Evolutionary conservation across 2,113 vertebrate genomes (phyloP).

Genomic region (Periophthalmodon schlosseri): DNA sequence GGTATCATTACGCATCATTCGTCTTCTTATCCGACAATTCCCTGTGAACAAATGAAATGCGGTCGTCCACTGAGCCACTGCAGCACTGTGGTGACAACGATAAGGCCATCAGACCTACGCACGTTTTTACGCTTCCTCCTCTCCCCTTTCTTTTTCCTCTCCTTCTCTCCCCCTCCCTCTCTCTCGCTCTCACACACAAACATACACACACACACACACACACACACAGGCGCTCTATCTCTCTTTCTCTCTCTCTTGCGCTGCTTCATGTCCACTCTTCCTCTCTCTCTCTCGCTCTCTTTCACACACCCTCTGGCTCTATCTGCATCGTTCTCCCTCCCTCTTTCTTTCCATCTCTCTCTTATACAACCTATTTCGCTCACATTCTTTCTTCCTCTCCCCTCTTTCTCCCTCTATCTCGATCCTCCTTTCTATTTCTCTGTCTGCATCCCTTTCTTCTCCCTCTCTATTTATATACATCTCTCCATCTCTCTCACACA

Average conservation of each 20-base stretch:
- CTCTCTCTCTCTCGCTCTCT: too few species aligned
- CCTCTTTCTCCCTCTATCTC: neutral
- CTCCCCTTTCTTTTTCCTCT: conserved; percentile 13
- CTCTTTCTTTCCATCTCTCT: neutral
- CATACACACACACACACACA: too few species aligned
- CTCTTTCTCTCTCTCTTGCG: neutral
- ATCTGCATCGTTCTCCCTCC: neutral
- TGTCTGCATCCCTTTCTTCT: neutral
- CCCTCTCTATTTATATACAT: too few species aligned
- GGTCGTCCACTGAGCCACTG: conserved; percentile 55
- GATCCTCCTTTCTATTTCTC: neutral
- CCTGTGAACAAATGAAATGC: conserved; percentile 77
- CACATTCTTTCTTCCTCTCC: neutral
- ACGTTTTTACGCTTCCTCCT: conserved; percentile 49
- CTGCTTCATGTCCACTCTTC: neutral
- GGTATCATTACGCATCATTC: conserved; percentile 73
- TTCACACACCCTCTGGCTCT: neutral
- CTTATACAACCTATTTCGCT: neutral
- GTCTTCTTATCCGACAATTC: conserved; percentile 72
- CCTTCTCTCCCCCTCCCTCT: neutral
- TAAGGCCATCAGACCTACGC: conserved; percentile 62
- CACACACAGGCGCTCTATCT: too few species aligned
- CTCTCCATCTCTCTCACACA: too few species aligned
- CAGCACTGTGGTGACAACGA: conserved; percentile 59
- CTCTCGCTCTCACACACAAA: neutral